Base-by-base conservation (phyloP, 2,797 vertebrate species). In the Catharus ustulatus region DNA sequence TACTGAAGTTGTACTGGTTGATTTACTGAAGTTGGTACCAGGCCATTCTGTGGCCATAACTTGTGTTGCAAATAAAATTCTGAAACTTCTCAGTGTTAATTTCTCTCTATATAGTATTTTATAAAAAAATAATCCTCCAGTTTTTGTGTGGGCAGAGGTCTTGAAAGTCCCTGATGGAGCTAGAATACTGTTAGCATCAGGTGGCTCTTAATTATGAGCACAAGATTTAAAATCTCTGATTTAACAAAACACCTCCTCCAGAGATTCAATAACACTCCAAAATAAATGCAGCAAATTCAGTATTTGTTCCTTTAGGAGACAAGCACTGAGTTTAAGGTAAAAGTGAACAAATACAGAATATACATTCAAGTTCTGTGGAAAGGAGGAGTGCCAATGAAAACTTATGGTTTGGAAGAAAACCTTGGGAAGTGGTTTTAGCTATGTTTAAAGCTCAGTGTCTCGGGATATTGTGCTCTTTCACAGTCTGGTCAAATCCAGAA, bases 381-480 rank as follows among this genome's bases (percentile, higher is more conserved):
- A 57, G n/a, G 9, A 84, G 8, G 23, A 36, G 26, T n/a, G 34
- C 9, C 23, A 45, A 0, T 46, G 21, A 62, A 21, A 49, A 59
- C 4, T 71, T 26, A 9, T 0, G 0, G 0, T n/a, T 89, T 67
- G 18, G 67, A 66, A 62, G 17, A 42, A 62, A 36, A 36, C 23
- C 36, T 36, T 66, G 51, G 40, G 21, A 74, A 51, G 12, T 23
- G 26, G 16, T 66, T 80, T 22, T 38, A 72, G 12, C 18, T 26
- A 1, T 1, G 1, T 61, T 74, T 64, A 54, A 72, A 85, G 38
- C 29, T 58, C 26, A 13, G 7, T 19, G 24, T 78, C 51, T 40
- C 3, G 4, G 29, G 68, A 36, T 55, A 4, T 36, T 11, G 2
- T n/a, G 16, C 5, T 68, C 15, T 58, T 57, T 52, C 29, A 13